Conservation (phyloP, 2,888 invertebrate species). For the Papilio gigon region DNA sequence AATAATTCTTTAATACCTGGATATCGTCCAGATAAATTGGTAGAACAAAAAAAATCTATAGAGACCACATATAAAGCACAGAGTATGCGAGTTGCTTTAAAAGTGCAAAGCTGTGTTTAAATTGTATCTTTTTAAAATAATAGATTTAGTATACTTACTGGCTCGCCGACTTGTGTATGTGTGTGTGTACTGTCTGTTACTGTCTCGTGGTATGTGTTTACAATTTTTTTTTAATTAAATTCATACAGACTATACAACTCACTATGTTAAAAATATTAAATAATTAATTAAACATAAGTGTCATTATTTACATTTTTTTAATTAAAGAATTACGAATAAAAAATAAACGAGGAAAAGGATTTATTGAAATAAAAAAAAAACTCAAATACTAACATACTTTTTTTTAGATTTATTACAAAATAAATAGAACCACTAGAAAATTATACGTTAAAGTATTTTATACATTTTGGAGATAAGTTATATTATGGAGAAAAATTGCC, state of each 20-base stretch:
- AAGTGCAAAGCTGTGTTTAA: slow-evolving; percentile 56
- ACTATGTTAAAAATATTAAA: not conserved
- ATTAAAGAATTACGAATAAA: not conserved
- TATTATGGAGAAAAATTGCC: slow-evolving; percentile 59
- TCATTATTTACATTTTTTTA: not conserved
- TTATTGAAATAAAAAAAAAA: slow-evolving; percentile 22
- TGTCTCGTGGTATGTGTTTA: slow-evolving; percentile 37
- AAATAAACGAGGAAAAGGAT: not conserved
- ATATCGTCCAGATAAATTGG: too few relatives aligned
- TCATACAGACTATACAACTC: not conserved
- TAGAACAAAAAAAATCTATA: slow-evolving; percentile 4
- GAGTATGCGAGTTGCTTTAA: slow-evolving; percentile 30
- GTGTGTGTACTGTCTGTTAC: slow-evolving; percentile 32
- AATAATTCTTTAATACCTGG: not conserved
- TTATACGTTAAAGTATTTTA: slow-evolving; percentile 26
- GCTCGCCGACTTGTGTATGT: slow-evolving; percentile 62
- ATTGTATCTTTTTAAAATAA: slow-evolving; percentile 51
- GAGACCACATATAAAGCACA: slow-evolving; percentile 35
- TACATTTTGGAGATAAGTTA: slow-evolving; percentile 69
- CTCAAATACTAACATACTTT: slow-evolving; percentile 21
- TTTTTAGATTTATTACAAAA: slow-evolving; percentile 38
- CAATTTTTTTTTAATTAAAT: not conserved
- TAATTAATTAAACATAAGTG: not conserved
- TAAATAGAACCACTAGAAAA: slow-evolving; percentile 42
- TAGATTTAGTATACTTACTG: slow-evolving; percentile 73